Evolutionary conservation across 2,888 invertebrate species (phyloP).

Genomic region (Nephrotoma guestfalica): DNA sequence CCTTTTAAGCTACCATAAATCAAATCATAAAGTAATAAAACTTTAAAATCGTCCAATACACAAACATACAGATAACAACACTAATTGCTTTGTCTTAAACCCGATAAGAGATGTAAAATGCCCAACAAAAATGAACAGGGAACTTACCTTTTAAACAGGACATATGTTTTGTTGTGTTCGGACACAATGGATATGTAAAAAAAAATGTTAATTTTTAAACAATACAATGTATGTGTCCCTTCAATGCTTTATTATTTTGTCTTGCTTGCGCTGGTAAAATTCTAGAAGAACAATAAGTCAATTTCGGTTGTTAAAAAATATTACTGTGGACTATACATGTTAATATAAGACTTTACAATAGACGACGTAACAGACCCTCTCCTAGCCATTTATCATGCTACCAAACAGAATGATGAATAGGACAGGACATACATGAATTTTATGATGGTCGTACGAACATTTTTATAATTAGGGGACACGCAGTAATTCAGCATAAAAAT

Average conservation of each 20-base stretch:
- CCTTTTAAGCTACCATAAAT: background rate
- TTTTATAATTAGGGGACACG: background rate
- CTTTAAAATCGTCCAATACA: background rate
- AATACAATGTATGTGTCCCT: background rate
- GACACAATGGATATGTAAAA: background rate
- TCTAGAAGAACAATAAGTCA: background rate
- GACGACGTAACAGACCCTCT: background rate
- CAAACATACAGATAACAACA: background rate
- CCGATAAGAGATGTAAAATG: background rate
- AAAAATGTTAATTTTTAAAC: background rate
- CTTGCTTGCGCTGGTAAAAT: background rate
- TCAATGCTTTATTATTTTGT: background rate
- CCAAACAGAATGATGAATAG: background rate
- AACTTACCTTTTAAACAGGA: background rate
- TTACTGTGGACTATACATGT: background rate
- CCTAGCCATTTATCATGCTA: background rate
- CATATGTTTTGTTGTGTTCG: background rate
- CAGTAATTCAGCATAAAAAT: background rate
- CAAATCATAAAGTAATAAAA: background rate
- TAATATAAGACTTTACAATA: background rate
- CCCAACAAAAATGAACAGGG: background rate
- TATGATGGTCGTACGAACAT: background rate
- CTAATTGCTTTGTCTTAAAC: background rate
- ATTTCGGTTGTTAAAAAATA: background rate
- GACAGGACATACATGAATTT: background rate